These are phyloP conservation scores for Hypercompe scribonia DNA, from an alignment of 2,888 invertebrate genomes.

Conservation along the genomic window DNA sequence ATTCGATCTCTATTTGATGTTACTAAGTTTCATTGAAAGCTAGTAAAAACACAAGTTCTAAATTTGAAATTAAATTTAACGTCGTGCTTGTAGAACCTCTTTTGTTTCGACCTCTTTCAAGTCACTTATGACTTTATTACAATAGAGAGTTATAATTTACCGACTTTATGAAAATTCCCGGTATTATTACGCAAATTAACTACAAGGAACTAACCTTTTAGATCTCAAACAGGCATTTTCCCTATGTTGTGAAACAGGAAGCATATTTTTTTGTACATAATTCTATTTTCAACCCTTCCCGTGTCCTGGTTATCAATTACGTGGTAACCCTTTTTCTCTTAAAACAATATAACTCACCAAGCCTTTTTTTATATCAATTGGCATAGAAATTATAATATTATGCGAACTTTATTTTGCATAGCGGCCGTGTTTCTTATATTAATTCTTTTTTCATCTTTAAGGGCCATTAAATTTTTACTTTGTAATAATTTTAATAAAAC, in stretches of 20 bases:
- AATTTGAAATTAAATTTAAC: slow-evolving; percentile 1
- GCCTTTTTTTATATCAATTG: slow-evolving; percentile 51
- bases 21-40: background rate
- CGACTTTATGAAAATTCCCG: slow-evolving; percentile 1
- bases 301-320: slow-evolving; percentile 53
- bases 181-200: slow-evolving; percentile 15
- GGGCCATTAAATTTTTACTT: slow-evolving; percentile 29
- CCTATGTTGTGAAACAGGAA: slow-evolving; percentile 40
- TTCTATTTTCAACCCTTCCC: slow-evolving; percentile 52
- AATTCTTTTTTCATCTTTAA: slow-evolving; percentile 20
- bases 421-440: slow-evolving; percentile 29
- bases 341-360: slow-evolving; percentile 52
- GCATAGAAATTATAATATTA: slow-evolving; percentile 56
- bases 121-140: slow-evolving; percentile 1
- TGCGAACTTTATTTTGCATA: slow-evolving; percentile 49
- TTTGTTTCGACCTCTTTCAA: background rate
- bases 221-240: slow-evolving; percentile 34
- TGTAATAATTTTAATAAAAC: slow-evolving; percentile 16
- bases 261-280: slow-evolving; percentile 50
- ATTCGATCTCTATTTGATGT: no score
- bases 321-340: slow-evolving; percentile 47
- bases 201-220: slow-evolving; percentile 3
- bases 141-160: background rate
- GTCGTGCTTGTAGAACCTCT: background rate
- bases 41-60: slow-evolving; percentile 18